Percentiles rank a stretch among this genome's conserved stretches.
Evolutionary conservation across 2,888 invertebrate species (phyloP).

Genomic region (Marronus borbonicus): DNA sequence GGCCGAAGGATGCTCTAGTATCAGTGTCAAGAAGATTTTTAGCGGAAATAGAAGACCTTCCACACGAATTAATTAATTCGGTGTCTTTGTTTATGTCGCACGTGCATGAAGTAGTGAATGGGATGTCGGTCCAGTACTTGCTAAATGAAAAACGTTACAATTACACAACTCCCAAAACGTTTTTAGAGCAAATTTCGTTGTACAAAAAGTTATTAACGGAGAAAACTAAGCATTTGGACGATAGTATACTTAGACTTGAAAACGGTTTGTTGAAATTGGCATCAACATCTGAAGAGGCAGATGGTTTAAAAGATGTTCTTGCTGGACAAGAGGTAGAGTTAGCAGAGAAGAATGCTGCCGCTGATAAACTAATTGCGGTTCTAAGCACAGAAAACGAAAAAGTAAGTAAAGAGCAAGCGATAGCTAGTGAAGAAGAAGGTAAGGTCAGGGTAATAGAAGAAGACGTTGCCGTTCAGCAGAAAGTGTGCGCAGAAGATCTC

Average conservation of each 20-base stretch:
- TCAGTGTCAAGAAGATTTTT: slow-evolving; percentile 91
- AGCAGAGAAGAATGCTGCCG: slow-evolving; percentile 90
- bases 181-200: slow-evolving; percentile 91
- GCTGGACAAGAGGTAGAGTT: slow-evolving; percentile 79
- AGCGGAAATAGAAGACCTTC: slow-evolving; percentile 82
- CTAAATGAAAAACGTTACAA: slow-evolving; percentile 92
- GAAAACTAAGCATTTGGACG: slow-evolving; percentile 79
- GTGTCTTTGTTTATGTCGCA: slow-evolving; percentile 92
- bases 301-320: slow-evolving; percentile 84
- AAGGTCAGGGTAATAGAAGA: slow-evolving; percentile 93
- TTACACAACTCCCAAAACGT: slow-evolving; percentile 97
- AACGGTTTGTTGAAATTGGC: slow-evolving; percentile 91
- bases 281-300: slow-evolving; percentile 88
- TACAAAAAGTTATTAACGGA: slow-evolving; percentile 81
- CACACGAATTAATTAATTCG: slow-evolving; percentile 75
- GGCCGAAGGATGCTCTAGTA: slow-evolving; percentile 92
- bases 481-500: slow-evolving; percentile 90
- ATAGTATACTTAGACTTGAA: slow-evolving; percentile 85
- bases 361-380: slow-evolving; percentile 89
- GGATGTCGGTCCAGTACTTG: slow-evolving; percentile 85
- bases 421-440: slow-evolving; percentile 88
- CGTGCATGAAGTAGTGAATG: slow-evolving; percentile 90
- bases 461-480: slow-evolving; percentile 87
- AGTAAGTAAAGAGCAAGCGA: slow-evolving; percentile 89
- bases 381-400: slow-evolving; percentile 93